A percentile compares a stretch with the other conserved stretches of the same genome.
Conservation (phyloP, 2,113 vertebrate genomes). For the Oncorhynchus clarkii region DNA sequence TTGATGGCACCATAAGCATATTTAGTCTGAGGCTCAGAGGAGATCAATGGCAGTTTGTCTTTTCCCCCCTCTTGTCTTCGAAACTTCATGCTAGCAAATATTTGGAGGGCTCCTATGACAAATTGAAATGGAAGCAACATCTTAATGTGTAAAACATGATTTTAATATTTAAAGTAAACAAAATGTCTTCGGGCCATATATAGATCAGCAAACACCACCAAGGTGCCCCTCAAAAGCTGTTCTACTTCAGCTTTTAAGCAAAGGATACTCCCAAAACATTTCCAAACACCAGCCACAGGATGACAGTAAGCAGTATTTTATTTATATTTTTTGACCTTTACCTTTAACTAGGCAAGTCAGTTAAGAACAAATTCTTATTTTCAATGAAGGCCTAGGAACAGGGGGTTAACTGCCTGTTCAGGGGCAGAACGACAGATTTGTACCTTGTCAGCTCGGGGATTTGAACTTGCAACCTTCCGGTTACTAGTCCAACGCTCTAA, state of each 20-base stretch:
- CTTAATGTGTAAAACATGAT: background rate
- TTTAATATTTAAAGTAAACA: background rate
- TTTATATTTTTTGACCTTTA: too few relatives aligned
- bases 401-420: too few relatives aligned
- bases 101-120: background rate
- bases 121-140: background rate
- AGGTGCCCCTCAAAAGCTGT: background rate
- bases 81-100: background rate
- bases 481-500: too few relatives aligned
- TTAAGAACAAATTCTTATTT: too few relatives aligned
- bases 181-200: background rate
- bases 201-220: background rate
- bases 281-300: conserved; percentile 45
- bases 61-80: background rate
- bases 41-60: background rate
- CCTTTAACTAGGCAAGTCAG: too few relatives aligned
- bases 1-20: background rate
- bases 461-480: too few relatives aligned
- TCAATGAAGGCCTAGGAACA: too few relatives aligned
- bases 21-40: too few relatives aligned
- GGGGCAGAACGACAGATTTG: too few relatives aligned
- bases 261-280: background rate
- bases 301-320: conserved; percentile 39
- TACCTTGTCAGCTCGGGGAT: too few relatives aligned
- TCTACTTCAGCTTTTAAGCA: background rate